A percentile compares a stretch with the other conserved stretches of the same genome.
phyloP scores from a whole-genome alignment of 2,113 vertebrate species.

The Corythornis cristatus region DNA sequence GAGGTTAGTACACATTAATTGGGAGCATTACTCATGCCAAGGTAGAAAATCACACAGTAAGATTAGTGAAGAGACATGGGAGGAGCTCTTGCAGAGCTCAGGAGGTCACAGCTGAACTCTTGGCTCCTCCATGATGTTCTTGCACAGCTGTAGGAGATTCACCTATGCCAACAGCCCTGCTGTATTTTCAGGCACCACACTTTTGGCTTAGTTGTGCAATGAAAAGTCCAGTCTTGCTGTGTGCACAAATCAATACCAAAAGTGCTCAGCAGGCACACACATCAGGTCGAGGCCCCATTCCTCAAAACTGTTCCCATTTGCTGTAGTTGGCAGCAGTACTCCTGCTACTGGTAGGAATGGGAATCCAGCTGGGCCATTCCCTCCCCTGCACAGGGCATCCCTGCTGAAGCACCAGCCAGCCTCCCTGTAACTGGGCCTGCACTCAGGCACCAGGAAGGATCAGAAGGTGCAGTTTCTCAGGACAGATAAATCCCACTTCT shows the following conservation, averaged over 20 bases:
- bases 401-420: fast-evolving
- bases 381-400: background rate
- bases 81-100: background rate
- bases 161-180: background rate
- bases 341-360: background rate
- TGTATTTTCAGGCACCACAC: background rate
- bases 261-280: background rate
- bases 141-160: background rate
- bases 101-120: background rate
- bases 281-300: background rate
- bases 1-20: conserved; percentile 2
- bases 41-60: background rate
- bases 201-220: background rate
- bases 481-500: background rate
- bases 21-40: background rate
- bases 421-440: background rate
- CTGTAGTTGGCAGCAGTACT: fast-evolving
- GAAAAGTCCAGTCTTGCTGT: background rate
- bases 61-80: background rate
- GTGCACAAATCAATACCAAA: background rate
- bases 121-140: background rate
- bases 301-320: background rate
- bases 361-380: background rate
- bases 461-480: background rate
- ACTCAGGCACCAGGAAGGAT: background rate